Conservation (phyloP, 2,113 vertebrate species). For the Cebus imitator region DNA sequence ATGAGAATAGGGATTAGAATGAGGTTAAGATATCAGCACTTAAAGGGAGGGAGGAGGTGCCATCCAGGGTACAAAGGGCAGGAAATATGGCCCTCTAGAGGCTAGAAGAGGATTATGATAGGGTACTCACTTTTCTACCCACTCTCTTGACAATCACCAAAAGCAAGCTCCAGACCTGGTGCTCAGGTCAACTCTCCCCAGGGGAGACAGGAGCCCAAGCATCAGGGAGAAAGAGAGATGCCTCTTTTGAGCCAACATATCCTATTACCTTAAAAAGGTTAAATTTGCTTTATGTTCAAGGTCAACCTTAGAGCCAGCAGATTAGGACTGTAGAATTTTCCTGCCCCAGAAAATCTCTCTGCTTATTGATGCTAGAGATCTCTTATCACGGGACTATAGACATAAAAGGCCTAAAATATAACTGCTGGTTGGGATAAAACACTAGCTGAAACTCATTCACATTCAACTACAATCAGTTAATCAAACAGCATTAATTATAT, state of each 20-base stretch:
- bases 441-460: not conserved
- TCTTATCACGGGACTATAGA: not conserved
- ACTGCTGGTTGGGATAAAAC: not conserved
- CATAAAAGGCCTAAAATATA: constrained; percentile 29
- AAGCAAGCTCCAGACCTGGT: not conserved
- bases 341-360: not conserved
- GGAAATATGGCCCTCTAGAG: not conserved
- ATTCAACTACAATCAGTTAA: not conserved
- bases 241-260: not conserved
- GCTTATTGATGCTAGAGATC: not conserved
- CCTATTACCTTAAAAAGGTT: not conserved
- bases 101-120: not conserved
- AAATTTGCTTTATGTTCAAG: constrained; percentile 21
- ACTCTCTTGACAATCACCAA: not conserved
- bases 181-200: not conserved
- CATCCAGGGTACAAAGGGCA: not conserved
- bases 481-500: not conserved
- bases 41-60: not conserved
- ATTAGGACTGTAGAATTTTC: not conserved
- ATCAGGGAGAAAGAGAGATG: not conserved
- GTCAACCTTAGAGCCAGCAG: not conserved
- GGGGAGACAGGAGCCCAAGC: not conserved
- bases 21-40: not conserved
- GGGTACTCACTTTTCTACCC: not conserved
- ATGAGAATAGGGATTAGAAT: not conserved